These are phyloP conservation scores for Sternotherus odoratus DNA, from an alignment of 2,797 vertebrate genomes.

Conservation along the genomic window DNA sequence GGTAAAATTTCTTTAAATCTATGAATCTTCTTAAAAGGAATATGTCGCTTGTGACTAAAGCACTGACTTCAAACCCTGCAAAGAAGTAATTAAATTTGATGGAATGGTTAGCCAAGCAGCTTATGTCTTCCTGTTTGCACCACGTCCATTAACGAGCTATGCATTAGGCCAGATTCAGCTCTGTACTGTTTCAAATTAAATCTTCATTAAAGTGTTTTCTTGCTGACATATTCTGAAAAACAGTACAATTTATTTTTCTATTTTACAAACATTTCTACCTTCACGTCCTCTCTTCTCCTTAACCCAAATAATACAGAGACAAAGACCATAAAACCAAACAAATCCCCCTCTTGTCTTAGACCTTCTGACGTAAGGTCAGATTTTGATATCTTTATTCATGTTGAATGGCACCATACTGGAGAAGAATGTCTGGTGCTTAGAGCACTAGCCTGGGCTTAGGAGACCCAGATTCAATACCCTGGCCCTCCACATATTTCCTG, in stretches of 20 bases:
- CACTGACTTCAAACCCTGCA: conserved; percentile 55
- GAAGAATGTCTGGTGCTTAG: neutral
- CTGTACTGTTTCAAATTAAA: conserved; percentile 51
- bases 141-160: conserved; percentile 67
- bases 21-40: conserved; percentile 74
- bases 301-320: neutral
- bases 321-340: neutral
- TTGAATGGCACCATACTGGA: neutral
- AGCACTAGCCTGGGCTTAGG: neutral
- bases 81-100: conserved; percentile 76
- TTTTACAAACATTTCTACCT: neutral
- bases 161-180: conserved; percentile 77
- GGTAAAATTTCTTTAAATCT: conserved; percentile 29
- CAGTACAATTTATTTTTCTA: neutral
- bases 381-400: no score
- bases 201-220: neutral
- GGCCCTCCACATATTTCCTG: neutral
- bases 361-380: neutral
- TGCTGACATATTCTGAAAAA: neutral
- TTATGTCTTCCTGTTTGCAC: conserved; percentile 69
- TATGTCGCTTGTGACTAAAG: conserved; percentile 66
- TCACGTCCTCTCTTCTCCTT: neutral
- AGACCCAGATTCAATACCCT: neutral
- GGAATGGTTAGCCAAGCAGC: conserved; percentile 82
- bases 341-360: neutral